Evolutionary conservation across 64 coral and sea anemone species (phyloP).

Genomic region (Stylophora pistillata): DNA sequence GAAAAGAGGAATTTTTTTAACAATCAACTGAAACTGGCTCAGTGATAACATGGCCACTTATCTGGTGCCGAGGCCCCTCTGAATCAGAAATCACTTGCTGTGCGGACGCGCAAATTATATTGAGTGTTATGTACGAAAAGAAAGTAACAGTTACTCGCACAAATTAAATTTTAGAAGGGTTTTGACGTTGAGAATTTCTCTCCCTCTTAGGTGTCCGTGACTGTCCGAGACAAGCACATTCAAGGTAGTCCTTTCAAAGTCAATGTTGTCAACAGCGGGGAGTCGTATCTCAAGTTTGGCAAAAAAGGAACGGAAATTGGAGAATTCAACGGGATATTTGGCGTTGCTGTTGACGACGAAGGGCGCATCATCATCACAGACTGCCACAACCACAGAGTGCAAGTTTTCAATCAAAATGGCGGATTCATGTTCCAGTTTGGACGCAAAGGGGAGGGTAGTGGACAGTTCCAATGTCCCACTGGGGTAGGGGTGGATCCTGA

Average conservation of each 20-base stretch:
- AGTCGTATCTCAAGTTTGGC: conserved; percentile 90
- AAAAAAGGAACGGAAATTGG: conserved; percentile 89
- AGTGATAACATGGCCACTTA: no score
- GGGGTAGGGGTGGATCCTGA: conserved; percentile 92
- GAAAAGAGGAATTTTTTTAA: no score
- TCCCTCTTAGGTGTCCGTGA: conserved; percentile 81
- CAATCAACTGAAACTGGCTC: no score
- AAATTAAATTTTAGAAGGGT: no score
- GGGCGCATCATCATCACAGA: conserved; percentile 94
- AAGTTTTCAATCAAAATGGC: conserved; percentile 94
- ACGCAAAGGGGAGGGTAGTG: conserved; percentile 95
- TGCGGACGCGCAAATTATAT: no score
- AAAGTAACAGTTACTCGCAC: no score
- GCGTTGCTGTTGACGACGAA: conserved; percentile 96
- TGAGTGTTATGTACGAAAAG: no score
- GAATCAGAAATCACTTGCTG: no score
- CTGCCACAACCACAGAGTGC: conserved; percentile 97
- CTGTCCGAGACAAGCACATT: conserved; percentile 96
- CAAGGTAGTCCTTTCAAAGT: conserved; percentile 99
- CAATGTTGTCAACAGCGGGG: conserved; percentile 83
- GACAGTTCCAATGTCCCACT: conserved; percentile 98
- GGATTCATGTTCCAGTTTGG: conserved; percentile 97
- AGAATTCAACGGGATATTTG: conserved; percentile 98
- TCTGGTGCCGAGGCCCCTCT: no score
- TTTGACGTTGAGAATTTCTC: background rate